Percentiles rank a stretch among this genome's conserved stretches.
Evolutionary conservation across 2,113 vertebrate species (phyloP).

Genomic region (Oceanites oceanicus): DNA sequence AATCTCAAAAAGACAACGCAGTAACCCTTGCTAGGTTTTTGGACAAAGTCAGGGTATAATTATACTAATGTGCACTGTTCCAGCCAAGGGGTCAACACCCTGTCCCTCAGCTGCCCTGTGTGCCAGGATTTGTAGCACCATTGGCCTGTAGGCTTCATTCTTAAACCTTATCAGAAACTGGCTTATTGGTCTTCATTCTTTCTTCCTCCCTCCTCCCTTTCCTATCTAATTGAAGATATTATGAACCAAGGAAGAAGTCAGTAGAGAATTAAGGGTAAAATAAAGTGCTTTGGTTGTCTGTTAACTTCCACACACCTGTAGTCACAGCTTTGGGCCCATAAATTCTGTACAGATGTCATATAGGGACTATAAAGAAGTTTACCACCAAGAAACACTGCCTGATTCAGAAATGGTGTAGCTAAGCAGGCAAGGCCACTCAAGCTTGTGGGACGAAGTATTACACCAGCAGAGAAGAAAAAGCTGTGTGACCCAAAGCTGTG

Average conservation of each 20-base stretch:
- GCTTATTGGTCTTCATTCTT: background rate
- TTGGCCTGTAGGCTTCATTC: background rate
- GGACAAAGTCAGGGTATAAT: background rate
- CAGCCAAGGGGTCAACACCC: background rate
- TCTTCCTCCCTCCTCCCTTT: background rate
- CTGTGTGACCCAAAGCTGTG: background rate
- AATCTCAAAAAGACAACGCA: slow-evolving; percentile 40
- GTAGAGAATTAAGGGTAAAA: background rate
- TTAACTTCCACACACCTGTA: background rate
- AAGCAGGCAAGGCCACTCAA: background rate
- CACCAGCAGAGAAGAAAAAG: background rate
- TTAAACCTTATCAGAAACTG: background rate
- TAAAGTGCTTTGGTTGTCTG: background rate
- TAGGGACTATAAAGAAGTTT: background rate
- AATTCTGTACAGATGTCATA: background rate
- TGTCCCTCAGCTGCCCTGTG: background rate
- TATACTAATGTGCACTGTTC: background rate
- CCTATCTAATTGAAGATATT: background rate
- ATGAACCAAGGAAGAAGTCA: background rate
- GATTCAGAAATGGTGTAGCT: background rate
- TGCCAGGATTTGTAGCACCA: background rate
- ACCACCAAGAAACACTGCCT: background rate
- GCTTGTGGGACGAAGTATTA: background rate
- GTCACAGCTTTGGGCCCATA: background rate
- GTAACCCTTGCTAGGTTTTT: slow-evolving; percentile 40